These are phyloP conservation scores for Leucozona laternaria DNA, from an alignment of 2,888 invertebrate species.

Conservation along the genomic window DNA sequence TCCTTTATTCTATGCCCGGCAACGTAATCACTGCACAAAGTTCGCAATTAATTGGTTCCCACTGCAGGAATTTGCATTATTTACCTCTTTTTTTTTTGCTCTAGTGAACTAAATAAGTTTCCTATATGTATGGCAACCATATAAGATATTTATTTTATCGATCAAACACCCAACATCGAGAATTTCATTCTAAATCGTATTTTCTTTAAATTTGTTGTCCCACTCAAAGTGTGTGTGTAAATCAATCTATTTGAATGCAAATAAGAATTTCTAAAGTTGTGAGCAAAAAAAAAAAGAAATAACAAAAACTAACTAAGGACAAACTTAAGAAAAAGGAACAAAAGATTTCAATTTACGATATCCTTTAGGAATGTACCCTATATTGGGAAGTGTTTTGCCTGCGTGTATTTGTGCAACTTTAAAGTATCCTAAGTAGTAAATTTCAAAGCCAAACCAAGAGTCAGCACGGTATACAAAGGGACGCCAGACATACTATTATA, in stretches of 20 bases:
- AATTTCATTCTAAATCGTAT: conserved; percentile 53
- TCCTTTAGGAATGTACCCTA: conserved; percentile 42
- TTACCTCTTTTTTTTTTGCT: conserved; percentile 55
- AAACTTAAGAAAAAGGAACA: conserved; percentile 43
- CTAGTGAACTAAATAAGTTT: conserved; percentile 68
- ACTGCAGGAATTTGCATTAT: conserved; percentile 68
- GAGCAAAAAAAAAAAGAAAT: conserved; percentile 4
- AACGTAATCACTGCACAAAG: conserved; percentile 57
- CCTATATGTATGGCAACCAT: conserved; percentile 58
- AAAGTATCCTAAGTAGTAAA: conserved; percentile 55
- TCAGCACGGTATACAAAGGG: conserved; percentile 21
- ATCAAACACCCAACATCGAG: conserved; percentile 63
- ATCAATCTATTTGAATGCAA: conserved; percentile 67
- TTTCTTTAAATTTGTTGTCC: conserved; percentile 65
- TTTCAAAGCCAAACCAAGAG: conserved; percentile 35
- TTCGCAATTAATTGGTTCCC: conserved; percentile 65
- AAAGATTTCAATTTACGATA: conserved; percentile 70
- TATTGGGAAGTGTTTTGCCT: conserved; percentile 32
- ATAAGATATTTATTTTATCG: conserved; percentile 63
- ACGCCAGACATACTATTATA: conserved; percentile 12
- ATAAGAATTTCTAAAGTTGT: conserved; percentile 47
- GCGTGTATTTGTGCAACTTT: conserved; percentile 51
- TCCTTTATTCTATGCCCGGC: neutral
- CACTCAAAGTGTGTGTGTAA: conserved; percentile 60
- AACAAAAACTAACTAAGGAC: conserved; percentile 11